These are phyloP conservation scores for Periophthalmodon schlosseri DNA, from an alignment of 2,113 vertebrate species.

Conservation along the genomic window DNA sequence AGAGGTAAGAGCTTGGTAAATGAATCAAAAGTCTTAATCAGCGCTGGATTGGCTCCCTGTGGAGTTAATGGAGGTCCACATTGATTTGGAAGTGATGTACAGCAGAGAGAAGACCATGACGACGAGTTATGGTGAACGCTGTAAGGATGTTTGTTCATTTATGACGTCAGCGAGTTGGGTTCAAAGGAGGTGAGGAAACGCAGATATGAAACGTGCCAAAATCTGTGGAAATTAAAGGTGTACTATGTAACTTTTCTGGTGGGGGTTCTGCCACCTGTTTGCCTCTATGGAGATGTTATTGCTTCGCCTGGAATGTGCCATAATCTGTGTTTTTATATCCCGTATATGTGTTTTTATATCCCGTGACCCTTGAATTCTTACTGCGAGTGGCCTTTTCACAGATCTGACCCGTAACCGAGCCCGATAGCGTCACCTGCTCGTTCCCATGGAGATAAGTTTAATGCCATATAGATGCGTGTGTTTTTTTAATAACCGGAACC, in stretches of 20 bases:
- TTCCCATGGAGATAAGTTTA: too few species aligned
- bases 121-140: not conserved
- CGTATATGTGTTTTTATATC: too few species aligned
- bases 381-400: too few species aligned
- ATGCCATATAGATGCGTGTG: too few species aligned
- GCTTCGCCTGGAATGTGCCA: too few species aligned
- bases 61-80: conserved; percentile 35
- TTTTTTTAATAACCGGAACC: too few species aligned
- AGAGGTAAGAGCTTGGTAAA: conserved; percentile 40
- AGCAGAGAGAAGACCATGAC: not conserved
- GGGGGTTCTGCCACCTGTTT: too few species aligned
- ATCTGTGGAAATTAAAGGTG: not conserved
- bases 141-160: not conserved
- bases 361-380: too few species aligned
- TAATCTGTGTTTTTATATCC: too few species aligned
- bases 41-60: conserved; percentile 42
- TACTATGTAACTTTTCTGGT: not conserved
- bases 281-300: too few species aligned
- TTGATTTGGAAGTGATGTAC: conserved; percentile 48
- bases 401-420: too few species aligned
- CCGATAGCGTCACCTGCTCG: too few species aligned
- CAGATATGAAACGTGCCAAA: not conserved
- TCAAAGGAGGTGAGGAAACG: not conserved
- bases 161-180: not conserved
- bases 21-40: conserved; percentile 67